Evolutionary conservation across 92 coral and sea anemone species (phyloP), one percentile per base, ranked within the genome.

Genomic region (Epizoanthus rinbou): DNA sequence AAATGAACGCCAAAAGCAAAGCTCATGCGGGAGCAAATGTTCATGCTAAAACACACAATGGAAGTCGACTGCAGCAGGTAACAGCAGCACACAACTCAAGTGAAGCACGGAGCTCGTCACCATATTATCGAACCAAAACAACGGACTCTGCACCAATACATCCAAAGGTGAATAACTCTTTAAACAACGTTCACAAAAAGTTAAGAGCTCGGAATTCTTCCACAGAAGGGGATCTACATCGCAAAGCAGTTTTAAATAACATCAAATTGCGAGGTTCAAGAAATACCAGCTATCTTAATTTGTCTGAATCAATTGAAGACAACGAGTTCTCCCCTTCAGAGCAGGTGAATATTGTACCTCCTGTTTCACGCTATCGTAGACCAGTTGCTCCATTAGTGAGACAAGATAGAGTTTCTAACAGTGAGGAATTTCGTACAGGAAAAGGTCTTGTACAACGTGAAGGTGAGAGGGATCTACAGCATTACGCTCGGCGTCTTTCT

Each of bases 221-320:
- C 17, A 64, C 81, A 6, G 97, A 86, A 13, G 89, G 85, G 23
- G 93, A 88, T 74, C 85, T 92, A 41, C 74, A 91, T 45, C 85
- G 90, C 25, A 76, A 69, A 79, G 97, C 97, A 3, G 81, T 86
- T 23, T 69, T 87, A 28, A 92, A 92, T 52, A 87, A 86, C 58
- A 87, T 92, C 85, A 89, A 89, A 52, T 75, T 88, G 25, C 83
- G 85, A 13, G 78, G 83, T 2, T 58, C 82, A 63, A 58, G 72
- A 79, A 79, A 85, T 24, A 43, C 85, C 7, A 85, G 85, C 37
- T 59, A 72, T 39, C 43, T 23, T 39, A 19, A 80, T n/a, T 18
- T 37, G 47, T 35, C n/a, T 3, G 89, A 59, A 76, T 24, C 75
- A 43, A 33, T 75, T 57, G 76, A 72, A 69, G 91, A 81, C 67